A percentile compares a stretch with the other conserved stretches of the same genome.
phyloP scores from a whole-genome alignment of 2,888 invertebrate species.

The Steinernema scapterisci region DNA sequence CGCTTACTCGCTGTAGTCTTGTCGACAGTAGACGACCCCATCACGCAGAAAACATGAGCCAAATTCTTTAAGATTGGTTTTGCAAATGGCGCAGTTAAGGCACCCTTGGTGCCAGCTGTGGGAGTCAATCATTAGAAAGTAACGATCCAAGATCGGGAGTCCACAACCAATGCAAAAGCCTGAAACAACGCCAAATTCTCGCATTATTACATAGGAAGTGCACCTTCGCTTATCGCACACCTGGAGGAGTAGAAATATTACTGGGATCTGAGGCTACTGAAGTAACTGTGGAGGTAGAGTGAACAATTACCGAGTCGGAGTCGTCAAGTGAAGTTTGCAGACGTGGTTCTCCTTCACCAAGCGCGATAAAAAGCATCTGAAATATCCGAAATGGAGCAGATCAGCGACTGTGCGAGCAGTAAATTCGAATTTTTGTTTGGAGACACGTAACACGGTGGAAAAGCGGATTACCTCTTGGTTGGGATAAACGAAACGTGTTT shows the following conservation, averaged over 20 bases:
- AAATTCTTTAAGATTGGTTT: slow-evolving; percentile 35
- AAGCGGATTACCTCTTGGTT: slow-evolving; percentile 20
- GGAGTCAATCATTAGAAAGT: slow-evolving; percentile 43
- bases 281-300: background rate
- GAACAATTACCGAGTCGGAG: background rate
- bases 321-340: slow-evolving; percentile 9
- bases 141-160: slow-evolving; percentile 40
- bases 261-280: background rate
- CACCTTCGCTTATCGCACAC: background rate
- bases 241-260: slow-evolving; percentile 1
- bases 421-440: background rate
- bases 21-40: slow-evolving; percentile 45
- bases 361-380: slow-evolving; percentile 14
- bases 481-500: slow-evolving; percentile 26
- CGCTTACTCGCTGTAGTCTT: slow-evolving; percentile 47
- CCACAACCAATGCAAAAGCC: slow-evolving; percentile 31
- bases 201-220: background rate
- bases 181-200: background rate
- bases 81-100: slow-evolving; percentile 41
- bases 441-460: background rate
- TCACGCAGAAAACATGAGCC: slow-evolving; percentile 43
- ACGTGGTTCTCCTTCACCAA: slow-evolving; percentile 8
- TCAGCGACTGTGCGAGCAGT: background rate
- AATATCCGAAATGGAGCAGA: background rate
- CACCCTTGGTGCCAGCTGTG: slow-evolving; percentile 45